Evolutionary conservation across 2,113 vertebrate genomes (phyloP), one percentile per base, ranked within the genome.

Genomic region (Prolemur simus): DNA sequence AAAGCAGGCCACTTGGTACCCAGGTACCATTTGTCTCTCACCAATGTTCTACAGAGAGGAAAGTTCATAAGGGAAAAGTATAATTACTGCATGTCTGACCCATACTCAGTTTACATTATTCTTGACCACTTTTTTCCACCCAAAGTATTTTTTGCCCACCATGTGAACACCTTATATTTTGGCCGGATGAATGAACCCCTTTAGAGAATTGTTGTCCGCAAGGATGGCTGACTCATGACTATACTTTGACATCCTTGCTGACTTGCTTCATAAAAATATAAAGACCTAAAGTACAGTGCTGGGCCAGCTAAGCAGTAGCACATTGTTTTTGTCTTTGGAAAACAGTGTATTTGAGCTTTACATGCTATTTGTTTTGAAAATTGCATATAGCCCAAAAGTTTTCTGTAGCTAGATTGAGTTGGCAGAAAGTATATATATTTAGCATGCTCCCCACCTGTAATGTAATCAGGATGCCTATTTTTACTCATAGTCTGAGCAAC

Each of bases 381-480:
- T 80, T 96, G 83, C 25, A 74, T 82, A 68, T 82, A 90, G 89
- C 15, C 54, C 84, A 80, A 85, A 95, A 87, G 95, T 92, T 96
- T 94, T 80, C 93, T 29, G 14, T 90, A 95, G 58, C 78, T 78
- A 82, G 92, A 95, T 96, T 47, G 66, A 83, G 63, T 82, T 89
- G 87, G 52, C 14, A 11, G 0, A 42, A 13, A 60, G 6, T 74
- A 8, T 32, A 9, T 49, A 11, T 80, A 5, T 83, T 96, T 96
- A 96, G 87, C 20, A 10, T 81, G 21, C 47, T 52, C 77, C 13
- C 13, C 32, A 60, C 78, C 85, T 95, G 94, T 92, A 95, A 96
- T 93, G 52, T n/a, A 93, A 84, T 54, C 78, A 60, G 78, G 76
- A 89, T 96, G 29, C 64, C 89, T 97, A 85, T 97, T 97, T 97